These are phyloP conservation scores for Gephyroberyx darwinii DNA, from an alignment of 2,797 vertebrate species.

Conservation along the genomic window DNA sequence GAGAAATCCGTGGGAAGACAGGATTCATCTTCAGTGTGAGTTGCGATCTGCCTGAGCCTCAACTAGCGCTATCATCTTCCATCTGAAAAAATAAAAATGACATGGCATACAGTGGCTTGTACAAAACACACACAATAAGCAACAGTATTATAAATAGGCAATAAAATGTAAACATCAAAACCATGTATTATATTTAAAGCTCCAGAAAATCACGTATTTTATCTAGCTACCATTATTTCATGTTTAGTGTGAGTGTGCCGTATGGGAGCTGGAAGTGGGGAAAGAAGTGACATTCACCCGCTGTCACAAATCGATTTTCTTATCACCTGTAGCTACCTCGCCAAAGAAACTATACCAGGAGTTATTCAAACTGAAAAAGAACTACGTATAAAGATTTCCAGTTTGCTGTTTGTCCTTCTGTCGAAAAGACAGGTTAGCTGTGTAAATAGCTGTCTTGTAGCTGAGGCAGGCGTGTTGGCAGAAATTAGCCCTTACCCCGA, in stretches of 20 bases:
- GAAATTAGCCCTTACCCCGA: conserved; percentile 50
- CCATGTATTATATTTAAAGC: too few relatives aligned
- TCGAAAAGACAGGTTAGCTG: not conserved
- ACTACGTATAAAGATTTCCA: accelerated
- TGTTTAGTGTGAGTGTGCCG: not conserved
- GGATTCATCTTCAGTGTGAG: conserved; percentile 53
- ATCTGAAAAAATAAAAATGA: conserved; percentile 56
- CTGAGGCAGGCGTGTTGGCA: conserved; percentile 26
- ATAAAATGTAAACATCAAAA: too few relatives aligned
- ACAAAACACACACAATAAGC: not conserved
- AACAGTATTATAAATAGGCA: not conserved
- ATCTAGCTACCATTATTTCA: not conserved
- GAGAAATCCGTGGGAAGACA: not conserved
- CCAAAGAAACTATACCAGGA: not conserved
- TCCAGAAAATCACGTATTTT: not conserved
- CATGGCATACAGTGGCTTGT: not conserved
- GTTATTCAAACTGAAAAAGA: not conserved
- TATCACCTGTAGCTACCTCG: conserved; percentile 70
- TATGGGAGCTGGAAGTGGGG: not conserved
- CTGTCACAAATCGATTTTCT: conserved; percentile 32
- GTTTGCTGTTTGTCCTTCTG: too few relatives aligned
- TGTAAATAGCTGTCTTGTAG: conserved; percentile 26
- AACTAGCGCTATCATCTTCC: conserved; percentile 29
- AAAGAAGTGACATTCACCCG: conserved; percentile 4
- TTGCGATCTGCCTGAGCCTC: conserved; percentile 12